Evolutionary conservation across 92 coral and sea anemone genomes (phyloP).

Genomic region (Parazoanthus atlanticus): DNA sequence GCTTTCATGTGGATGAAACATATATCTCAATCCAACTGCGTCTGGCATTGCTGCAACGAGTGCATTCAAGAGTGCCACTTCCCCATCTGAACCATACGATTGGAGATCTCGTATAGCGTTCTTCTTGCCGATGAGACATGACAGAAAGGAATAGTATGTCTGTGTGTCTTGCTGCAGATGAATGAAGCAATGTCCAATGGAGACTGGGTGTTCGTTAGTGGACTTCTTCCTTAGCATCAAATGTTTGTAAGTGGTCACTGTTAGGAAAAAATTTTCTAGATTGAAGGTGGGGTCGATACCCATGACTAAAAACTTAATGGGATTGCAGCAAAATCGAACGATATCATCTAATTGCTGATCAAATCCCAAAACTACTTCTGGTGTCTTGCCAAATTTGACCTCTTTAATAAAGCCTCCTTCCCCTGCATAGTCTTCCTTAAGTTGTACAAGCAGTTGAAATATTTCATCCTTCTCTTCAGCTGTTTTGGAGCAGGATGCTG

Average conservation of each 20-base stretch:
- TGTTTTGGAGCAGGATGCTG: slow-evolving; percentile 3
- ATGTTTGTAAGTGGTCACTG: slow-evolving; percentile 63
- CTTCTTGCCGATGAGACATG: slow-evolving; percentile 44
- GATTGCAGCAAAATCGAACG: slow-evolving; percentile 59
- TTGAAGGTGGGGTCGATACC: slow-evolving; percentile 72
- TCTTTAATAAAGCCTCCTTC: slow-evolving; percentile 60
- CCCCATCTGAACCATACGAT: slow-evolving; percentile 71
- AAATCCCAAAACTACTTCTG: slow-evolving; percentile 57
- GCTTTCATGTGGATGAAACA: slow-evolving; percentile 58
- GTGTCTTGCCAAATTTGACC: slow-evolving; percentile 58
- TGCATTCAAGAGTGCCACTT: slow-evolving; percentile 59
- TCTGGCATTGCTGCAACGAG: slow-evolving; percentile 48
- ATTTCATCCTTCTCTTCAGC: slow-evolving; percentile 53
- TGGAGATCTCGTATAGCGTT: slow-evolving; percentile 38
- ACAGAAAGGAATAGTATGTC: slow-evolving; percentile 51
- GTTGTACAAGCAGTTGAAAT: slow-evolving; percentile 43
- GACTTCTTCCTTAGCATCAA: slow-evolving; percentile 46
- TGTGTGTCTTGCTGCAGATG: slow-evolving; percentile 53
- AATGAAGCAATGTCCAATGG: slow-evolving; percentile 58
- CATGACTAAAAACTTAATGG: slow-evolving; percentile 52
- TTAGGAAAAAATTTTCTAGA: slow-evolving; percentile 56
- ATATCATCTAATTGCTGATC: slow-evolving; percentile 64
- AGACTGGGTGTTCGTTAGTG: slow-evolving; percentile 47
- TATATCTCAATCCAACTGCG: slow-evolving; percentile 53
- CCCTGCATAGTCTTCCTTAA: slow-evolving; percentile 24